Base-by-base conservation (phyloP, 2,113 vertebrate genomes). In the Thinocorus orbignyianus region DNA sequence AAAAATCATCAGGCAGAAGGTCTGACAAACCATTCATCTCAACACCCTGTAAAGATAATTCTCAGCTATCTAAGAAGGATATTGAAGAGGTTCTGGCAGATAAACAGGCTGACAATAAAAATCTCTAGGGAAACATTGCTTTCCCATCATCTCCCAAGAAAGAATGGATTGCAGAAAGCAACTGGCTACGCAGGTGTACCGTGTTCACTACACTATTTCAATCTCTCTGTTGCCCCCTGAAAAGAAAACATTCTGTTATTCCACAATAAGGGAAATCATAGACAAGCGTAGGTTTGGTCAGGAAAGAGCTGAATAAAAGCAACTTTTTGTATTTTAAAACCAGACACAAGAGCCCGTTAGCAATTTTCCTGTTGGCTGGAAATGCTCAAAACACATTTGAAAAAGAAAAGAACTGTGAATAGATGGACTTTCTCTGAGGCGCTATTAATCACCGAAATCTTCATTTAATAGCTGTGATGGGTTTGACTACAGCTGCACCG, bases 31-130 rank as follows among this genome's bases (percentile, higher is more conserved):
- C 49, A 76, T 90, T 96, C 24, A 71, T 95, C 92, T 86, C 61
- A 81, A 81, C 69, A 92, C 79, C 33, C 85, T 95, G 91, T 88
- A 78, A 84, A 83, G 70, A 83, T 61, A 90, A 89, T 92, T 97
- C 31, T 86, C 37, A 87, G n/a, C 46, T 79, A 89, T 83, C 66
- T 93, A 93, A 74, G 35, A 46, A 84, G 77, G 73, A 68, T 92
- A 68, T 92, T 91, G 83, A 90, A 95, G 91, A 93, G 54, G 55
- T 95, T 96, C 92, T 96, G 93, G 90, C 80, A 96, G 81, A 92
- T 89, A 96, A 96, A 96, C 58, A 71, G 92, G 65, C 95, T 95
- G 84, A 61, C 78, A 96, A 92, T 71, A 94, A 95, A 97, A 68
- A 30, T 73, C 93, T 95, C 60, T 58, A 84, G 73, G 76, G 93